A percentile compares a stretch with the other conserved stretches of the same genome.
Evolutionary conservation across 2,797 vertebrate genomes (phyloP).

Genomic region (Syndactyla subalaris): DNA sequence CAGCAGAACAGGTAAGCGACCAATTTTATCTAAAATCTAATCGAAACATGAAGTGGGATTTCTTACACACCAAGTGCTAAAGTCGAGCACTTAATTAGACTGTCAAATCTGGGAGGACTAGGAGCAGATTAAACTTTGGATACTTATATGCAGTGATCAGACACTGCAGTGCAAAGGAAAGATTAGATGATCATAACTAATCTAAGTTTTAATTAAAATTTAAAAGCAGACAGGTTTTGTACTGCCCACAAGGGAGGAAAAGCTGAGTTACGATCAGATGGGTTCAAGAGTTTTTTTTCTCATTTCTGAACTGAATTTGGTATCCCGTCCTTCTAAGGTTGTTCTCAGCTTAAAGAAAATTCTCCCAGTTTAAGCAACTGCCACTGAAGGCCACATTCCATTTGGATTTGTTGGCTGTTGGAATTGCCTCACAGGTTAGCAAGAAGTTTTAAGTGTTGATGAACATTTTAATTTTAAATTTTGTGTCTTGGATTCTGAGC

Average conservation of each 20-base stretch:
- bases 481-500: background rate
- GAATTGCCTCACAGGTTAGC: background rate
- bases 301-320: slow-evolving; percentile 17
- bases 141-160: slow-evolving; percentile 39
- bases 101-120: slow-evolving; percentile 52
- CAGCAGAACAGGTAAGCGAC: slow-evolving; percentile 12
- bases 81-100: slow-evolving; percentile 64
- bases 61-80: slow-evolving; percentile 32
- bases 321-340: background rate
- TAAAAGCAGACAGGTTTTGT: slow-evolving; percentile 37
- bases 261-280: background rate
- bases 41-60: background rate
- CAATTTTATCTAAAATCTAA: slow-evolving; percentile 36
- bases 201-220: slow-evolving; percentile 68
- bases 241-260: slow-evolving; percentile 23
- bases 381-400: background rate
- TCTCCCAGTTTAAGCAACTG: background rate
- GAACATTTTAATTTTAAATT: background rate
- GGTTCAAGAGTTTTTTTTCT: slow-evolving; percentile 16
- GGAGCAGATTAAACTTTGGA: slow-evolving; percentile 60
- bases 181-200: slow-evolving; percentile 63
- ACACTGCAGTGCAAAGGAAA: slow-evolving; percentile 34
- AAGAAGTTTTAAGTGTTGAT: background rate
- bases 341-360: background rate
- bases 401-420: background rate